Evolutionary conservation across 1,140 invertebrate genomes (phyloP).

Genomic region (Brachionus paranguensis): DNA sequence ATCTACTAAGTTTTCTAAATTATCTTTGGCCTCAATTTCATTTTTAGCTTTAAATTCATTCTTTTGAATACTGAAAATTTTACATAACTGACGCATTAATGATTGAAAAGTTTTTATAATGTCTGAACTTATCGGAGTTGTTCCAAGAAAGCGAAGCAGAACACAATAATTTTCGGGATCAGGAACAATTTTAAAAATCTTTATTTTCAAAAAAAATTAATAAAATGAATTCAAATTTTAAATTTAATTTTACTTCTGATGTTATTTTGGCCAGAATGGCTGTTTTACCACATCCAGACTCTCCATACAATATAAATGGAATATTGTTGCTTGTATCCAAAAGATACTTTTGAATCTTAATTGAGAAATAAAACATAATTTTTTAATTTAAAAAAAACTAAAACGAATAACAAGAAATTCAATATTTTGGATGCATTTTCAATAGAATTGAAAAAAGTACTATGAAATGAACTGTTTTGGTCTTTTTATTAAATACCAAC

Average conservation of each 20-base stretch:
- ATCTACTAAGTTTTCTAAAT: neutral
- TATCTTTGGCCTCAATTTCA: neutral
- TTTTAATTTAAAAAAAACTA: no score
- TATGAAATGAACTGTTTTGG: no score
- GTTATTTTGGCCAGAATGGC: conserved; percentile 30
- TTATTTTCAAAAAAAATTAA: neutral
- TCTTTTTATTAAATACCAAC: no score
- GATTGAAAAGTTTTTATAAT: neutral
- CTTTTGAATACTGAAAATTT: neutral
- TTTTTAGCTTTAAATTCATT: neutral
- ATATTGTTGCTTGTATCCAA: neutral
- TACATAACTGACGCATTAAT: neutral
- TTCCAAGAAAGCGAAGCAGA: conserved; percentile 11
- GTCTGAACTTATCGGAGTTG: neutral
- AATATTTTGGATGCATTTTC: no score
- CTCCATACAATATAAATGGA: conserved; percentile 36
- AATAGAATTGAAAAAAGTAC: no score
- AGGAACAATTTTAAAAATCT: conserved; percentile 9
- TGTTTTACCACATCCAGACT: conserved; percentile 40
- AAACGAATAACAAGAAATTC: no score
- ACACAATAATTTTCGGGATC: conserved; percentile 6
- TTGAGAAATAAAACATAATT: no score
- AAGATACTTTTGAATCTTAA: neutral
- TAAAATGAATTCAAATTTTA: neutral
- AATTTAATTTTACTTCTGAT: neutral